Evolutionary conservation across 2,113 vertebrate species (phyloP).

Genomic region (Bos javanicus): DNA sequence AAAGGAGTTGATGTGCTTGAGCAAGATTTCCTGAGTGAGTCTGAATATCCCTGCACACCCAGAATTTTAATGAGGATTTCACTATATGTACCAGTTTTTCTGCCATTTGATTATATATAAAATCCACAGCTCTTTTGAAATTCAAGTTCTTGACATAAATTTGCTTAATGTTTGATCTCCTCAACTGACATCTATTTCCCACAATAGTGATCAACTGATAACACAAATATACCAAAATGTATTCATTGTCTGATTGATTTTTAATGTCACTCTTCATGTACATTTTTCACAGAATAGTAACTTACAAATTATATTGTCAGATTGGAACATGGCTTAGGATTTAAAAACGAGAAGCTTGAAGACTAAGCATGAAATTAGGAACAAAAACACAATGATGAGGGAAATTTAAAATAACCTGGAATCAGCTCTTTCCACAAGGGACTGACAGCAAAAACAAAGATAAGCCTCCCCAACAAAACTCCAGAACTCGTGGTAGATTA

Average conservation of each 20-base stretch:
- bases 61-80: neutral
- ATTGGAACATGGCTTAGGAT: neutral
- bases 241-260: neutral
- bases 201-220: neutral
- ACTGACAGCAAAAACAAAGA: neutral
- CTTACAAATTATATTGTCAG: slow-evolving; percentile 11
- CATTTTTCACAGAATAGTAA: neutral
- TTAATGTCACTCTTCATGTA: neutral
- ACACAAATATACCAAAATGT: neutral
- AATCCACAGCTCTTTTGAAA: neutral
- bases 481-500: neutral
- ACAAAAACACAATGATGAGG: neutral
- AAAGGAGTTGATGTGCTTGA: neutral
- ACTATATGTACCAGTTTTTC: neutral
- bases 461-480: neutral
- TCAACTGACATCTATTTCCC: neutral
- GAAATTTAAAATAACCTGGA: neutral
- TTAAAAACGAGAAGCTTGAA: neutral
- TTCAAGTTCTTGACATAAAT: neutral
- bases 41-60: neutral
- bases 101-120: neutral
- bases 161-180: neutral
- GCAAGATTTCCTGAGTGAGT: neutral
- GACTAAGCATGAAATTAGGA: slow-evolving; percentile 9
- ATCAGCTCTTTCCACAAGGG: neutral